Evolutionary conservation across 2,888 invertebrate genomes (phyloP).

Genomic region (Papilio gigon): DNA sequence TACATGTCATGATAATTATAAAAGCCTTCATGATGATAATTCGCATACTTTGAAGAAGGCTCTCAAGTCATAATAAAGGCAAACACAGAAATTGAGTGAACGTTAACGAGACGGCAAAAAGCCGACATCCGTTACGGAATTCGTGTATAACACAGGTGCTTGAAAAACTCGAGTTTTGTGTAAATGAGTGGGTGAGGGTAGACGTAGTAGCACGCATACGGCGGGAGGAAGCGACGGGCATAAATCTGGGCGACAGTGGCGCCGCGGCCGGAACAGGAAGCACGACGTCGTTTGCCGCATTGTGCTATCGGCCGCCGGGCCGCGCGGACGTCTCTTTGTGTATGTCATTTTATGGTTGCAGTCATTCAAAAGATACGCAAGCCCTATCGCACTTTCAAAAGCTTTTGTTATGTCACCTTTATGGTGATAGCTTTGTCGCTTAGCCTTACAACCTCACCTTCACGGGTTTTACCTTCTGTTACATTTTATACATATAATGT

Average conservation of each 20-base stretch:
- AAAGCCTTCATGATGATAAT: not conserved
- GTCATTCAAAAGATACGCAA: slow-evolving; percentile 67
- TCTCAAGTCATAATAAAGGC: slow-evolving; percentile 42
- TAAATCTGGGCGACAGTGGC: slow-evolving; percentile 80
- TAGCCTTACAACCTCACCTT: slow-evolving; percentile 44
- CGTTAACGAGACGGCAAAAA: slow-evolving; percentile 58
- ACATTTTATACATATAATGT: not conserved
- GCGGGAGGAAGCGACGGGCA: slow-evolving; percentile 79
- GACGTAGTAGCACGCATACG: slow-evolving; percentile 71
- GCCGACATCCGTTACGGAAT: slow-evolving; percentile 60
- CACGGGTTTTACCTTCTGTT: slow-evolving; percentile 13
- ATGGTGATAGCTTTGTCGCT: slow-evolving; percentile 56
- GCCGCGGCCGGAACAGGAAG: slow-evolving; percentile 81
- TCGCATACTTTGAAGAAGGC: slow-evolving; percentile 22
- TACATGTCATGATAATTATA: too few relatives aligned
- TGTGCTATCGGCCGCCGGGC: slow-evolving; percentile 79
- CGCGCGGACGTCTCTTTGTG: slow-evolving; percentile 78
- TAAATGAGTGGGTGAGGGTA: slow-evolving; percentile 74
- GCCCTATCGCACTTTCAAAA: slow-evolving; percentile 61
- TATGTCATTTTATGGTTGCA: slow-evolving; percentile 73
- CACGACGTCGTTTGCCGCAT: slow-evolving; percentile 81
- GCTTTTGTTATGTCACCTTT: slow-evolving; percentile 76
- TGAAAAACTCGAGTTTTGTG: slow-evolving; percentile 80
- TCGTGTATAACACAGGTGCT: slow-evolving; percentile 70
- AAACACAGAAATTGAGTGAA: slow-evolving; percentile 47